Evolutionary conservation across 2,113 vertebrate genomes (phyloP), one percentile per base, ranked within the genome.

Genomic region (Platichthys stellatus): DNA sequence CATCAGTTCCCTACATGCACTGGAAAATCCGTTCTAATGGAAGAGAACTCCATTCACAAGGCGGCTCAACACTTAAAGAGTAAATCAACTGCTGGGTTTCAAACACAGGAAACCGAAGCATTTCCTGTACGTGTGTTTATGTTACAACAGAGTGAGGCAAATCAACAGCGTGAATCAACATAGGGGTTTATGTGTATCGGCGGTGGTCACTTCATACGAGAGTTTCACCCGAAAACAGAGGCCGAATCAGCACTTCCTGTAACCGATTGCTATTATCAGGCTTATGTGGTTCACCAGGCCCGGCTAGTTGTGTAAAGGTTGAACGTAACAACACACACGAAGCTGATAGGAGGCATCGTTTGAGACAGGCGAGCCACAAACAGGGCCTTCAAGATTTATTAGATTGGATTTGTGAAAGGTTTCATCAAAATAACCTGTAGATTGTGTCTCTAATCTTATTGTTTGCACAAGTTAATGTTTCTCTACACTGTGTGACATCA

Each of bases 81-180:
- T 76, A 72, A 82, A 81, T 28, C 20, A 76, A 71, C 43, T 28
- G 54, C 74, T 87, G 76, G 63, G 63, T 49, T 1, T 63, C 74
- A 80, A 40, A 70, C 51, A 88, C 93, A 92, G 93, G 92, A 94
- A 93, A 90, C 92, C 87, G 71, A 69, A 68, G 80, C 59, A 74
- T 86, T 94, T 94, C 93, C 93, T 93, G 92, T 90, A 62, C 87
- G 69, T 54, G 66, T 54, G 66, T 76, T 61, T 26, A 15, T 47
- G 45, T 59, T 64, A 71, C 17, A 53, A 66, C 13, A 63, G 59
- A 38, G 8, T 40, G 21, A 81, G 10, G 24, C 68, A 79, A 51
- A 31, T 75, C 77, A 72, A 68, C 60, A 28, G 47, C 60, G 21
- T 83, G 45, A 38, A 28, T 65, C 61, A 76, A 72, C 38, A 23